These are phyloP conservation scores for Dorcus parallelipipedus DNA, from an alignment of 2,888 invertebrate genomes.

Conservation along the genomic window DNA sequence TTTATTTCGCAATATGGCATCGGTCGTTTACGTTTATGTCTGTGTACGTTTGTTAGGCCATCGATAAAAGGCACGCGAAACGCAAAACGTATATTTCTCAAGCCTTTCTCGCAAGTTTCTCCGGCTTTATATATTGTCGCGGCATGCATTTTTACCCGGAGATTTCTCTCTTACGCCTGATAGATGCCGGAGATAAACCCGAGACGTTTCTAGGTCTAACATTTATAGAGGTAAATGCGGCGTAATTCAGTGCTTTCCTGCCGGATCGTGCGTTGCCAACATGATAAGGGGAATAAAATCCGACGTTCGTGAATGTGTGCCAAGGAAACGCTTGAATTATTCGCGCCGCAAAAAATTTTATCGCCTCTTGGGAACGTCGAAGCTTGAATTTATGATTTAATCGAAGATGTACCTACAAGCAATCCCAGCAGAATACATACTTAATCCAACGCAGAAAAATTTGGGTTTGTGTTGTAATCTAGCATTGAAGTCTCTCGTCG, in stretches of 20 bases:
- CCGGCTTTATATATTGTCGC: background rate
- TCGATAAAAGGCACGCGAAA: no score
- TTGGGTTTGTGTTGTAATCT: no score
- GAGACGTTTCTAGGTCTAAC: constrained; percentile 25
- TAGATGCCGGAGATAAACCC: constrained; percentile 20
- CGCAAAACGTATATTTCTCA: background rate
- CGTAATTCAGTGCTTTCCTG: constrained; percentile 21
- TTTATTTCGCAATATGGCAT: no score
- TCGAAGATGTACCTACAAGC: no score
- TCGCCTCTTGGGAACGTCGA: background rate
- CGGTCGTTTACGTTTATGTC: no score
- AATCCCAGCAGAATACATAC: no score
- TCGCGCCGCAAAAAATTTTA: background rate
- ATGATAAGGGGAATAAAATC: constrained; percentile 22
- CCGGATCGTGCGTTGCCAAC: constrained; percentile 24
- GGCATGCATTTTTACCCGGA: constrained; percentile 2
- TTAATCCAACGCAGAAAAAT: no score
- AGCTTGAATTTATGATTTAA: background rate
- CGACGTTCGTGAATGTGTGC: constrained; percentile 23
- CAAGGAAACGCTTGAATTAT: constrained; percentile 23
- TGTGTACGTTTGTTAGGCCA: no score
- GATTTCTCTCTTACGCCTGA: constrained; percentile 19
- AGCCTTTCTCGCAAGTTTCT: background rate
- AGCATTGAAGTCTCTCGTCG: no score
- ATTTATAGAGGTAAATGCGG: constrained; percentile 11